phyloP scores from a whole-genome alignment of 2,113 vertebrate genomes.

The Myiozetetes cayanensis region DNA sequence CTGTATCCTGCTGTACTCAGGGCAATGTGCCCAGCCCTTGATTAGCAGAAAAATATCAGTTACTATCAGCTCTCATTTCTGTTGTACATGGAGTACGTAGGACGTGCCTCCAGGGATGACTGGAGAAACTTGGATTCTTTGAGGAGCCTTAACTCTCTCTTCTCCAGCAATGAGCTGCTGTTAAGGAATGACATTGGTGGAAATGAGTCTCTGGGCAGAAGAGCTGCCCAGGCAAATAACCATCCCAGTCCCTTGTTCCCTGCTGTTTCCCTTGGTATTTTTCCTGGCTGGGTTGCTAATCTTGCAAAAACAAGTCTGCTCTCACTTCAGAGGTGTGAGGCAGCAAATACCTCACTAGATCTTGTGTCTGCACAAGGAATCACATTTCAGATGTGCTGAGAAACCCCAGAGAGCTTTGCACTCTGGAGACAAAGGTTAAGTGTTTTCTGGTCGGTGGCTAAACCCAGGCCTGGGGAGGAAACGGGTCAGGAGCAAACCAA shows the following conservation, averaged over 20 bases:
- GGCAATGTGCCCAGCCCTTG: not conserved
- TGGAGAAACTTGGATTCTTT: not conserved
- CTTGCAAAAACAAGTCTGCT: not conserved
- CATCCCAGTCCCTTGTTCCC: not conserved
- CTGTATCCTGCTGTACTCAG: not conserved
- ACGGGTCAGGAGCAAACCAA: not conserved
- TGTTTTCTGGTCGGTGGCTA: not conserved
- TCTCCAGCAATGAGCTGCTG: not conserved
- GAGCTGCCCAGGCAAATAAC: not conserved
- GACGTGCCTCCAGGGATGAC: not conserved
- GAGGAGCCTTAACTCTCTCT: not conserved
- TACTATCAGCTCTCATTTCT: not conserved
- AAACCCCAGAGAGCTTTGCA: not conserved
- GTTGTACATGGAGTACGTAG: not conserved
- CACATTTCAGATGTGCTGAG: not conserved
- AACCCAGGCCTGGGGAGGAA: not conserved
- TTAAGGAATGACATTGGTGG: not conserved
- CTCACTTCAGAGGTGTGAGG: not conserved
- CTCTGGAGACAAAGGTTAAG: not conserved
- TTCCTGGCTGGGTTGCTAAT: not conserved
- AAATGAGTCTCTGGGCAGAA: not conserved
- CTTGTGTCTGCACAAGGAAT: not conserved
- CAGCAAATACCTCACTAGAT: not conserved
- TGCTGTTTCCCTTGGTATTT: not conserved
- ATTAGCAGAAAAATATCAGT: constrained; percentile 13